Base-by-base conservation (phyloP, 2,113 vertebrate species). In the Zosterops borbonicus region DNA sequence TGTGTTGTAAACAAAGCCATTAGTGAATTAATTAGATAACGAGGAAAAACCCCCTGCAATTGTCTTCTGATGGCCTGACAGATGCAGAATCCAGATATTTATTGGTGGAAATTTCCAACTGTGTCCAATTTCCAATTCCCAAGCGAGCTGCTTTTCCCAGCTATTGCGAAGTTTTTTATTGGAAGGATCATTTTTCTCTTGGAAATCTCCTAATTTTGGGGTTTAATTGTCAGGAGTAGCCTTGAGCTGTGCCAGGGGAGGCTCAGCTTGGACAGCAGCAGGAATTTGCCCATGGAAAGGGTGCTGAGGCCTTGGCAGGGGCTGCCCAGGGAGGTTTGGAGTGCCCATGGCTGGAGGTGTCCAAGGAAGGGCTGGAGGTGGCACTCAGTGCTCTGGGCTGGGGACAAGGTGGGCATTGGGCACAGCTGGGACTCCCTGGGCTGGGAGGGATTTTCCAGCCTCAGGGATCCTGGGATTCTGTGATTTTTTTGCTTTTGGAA, bases 1-100 rank as follows among this genome's bases (percentile, higher is more conserved):
- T 53, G 14, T 52, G 58, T 69, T 41, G 83, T 95, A 95, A 96
- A 94, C 76, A 82, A 84, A 94, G 25, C 50, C 62, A 75, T 94
- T 84, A 89, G 37, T 39, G 46, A 79, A 85, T 94, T 94, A 92
- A 85, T 95, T 91, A 76, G 62, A 76, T 79, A 33, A 25, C 0
- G 0, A 89, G 33, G 44, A 22, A 64, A 68, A 87, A 70, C 33
- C 2, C 0, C 0, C 23, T 55, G 0, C 68, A 84, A 5, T 67
- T 90, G 75, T 87, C 81, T 78, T 91, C 37, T 41, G 53, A 9
- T 69, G 49, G n/a, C 49, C 74, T 85, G 74, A 59, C 31, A 87
- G 86, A 82, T 60, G 81, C 44, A 31, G 41, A 64, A 65, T 65
- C 35, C 58, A 55, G 49, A 53, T 86, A 75, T 81, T 89, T 92